Conservation (phyloP, 1,140 invertebrate species). For the Probaryconus sp. region DNA sequence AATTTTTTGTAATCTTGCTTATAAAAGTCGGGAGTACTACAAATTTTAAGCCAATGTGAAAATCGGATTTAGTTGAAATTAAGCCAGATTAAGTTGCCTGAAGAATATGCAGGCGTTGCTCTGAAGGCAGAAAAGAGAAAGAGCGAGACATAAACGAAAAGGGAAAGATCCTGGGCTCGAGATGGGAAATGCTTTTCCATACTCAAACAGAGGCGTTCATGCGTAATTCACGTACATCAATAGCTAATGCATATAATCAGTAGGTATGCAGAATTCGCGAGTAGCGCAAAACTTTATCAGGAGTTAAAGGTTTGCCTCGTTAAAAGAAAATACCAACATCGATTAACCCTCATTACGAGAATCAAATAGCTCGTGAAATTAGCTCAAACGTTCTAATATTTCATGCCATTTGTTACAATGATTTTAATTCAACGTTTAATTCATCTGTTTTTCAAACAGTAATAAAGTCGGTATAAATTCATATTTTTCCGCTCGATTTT, state of each 20-base stretch:
- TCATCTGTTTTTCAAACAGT: no score
- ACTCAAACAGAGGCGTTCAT: conserved; percentile 31
- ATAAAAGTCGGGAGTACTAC: background rate
- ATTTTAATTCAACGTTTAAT: no score
- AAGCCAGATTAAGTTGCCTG: conserved; percentile 31
- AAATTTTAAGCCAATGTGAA: conserved; percentile 29
- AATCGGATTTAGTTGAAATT: conserved; percentile 38
- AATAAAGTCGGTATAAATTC: no score
- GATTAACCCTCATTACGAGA: conserved; percentile 48
- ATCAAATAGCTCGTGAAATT: conserved; percentile 38
- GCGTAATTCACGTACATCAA: conserved; percentile 41
- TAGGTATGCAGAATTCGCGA: conserved; percentile 2
- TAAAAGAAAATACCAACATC: conserved; percentile 22
- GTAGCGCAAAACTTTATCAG: conserved; percentile 4
- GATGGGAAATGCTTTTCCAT: conserved; percentile 15
- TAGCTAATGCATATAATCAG: conserved; percentile 18
- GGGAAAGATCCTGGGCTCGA: no score
- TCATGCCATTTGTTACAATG: conserved; percentile 18
- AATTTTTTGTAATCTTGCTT: no score
- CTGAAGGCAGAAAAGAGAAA: conserved; percentile 7
- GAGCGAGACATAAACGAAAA: background rate
- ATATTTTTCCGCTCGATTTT: no score
- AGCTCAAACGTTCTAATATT: conserved; percentile 27
- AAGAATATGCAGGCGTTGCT: background rate
- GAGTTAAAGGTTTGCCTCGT: conserved; percentile 40